Conservation (phyloP, 2,113 vertebrate species). For the Hemichromis elongatus region DNA sequence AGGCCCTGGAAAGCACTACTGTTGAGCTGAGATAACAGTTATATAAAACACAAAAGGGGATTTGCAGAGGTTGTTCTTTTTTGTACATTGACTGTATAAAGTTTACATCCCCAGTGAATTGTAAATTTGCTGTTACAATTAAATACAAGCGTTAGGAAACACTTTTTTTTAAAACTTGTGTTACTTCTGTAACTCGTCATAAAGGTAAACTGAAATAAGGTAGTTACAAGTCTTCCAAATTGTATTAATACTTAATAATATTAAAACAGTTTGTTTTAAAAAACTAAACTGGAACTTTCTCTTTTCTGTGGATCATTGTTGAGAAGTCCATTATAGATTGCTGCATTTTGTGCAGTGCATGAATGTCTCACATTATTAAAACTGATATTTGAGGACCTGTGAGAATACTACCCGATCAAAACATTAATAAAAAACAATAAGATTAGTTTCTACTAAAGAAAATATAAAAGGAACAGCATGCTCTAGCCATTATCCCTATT, state of each 20-base stretch:
- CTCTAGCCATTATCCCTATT: not conserved
- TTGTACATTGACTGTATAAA: not conserved
- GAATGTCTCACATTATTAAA: not conserved
- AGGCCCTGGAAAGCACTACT: not conserved
- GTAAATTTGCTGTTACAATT: not conserved
- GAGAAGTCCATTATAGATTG: not conserved
- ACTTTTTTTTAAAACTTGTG: not conserved
- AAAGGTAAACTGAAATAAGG: not conserved
- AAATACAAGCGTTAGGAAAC: not conserved
- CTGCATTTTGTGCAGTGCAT: not conserved
- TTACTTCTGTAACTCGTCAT: not conserved
- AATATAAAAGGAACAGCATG: not conserved
- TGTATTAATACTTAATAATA: not conserved
- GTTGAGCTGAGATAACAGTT: not conserved
- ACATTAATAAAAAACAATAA: not conserved
- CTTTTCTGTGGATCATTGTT: not conserved
- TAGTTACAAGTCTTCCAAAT: not conserved
- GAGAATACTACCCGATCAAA: not conserved
- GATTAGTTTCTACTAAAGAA: not conserved
- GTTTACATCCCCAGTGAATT: not conserved
- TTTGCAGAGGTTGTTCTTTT: not conserved
- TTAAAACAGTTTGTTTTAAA: not conserved
- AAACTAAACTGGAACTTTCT: not conserved
- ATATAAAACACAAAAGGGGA: not conserved
- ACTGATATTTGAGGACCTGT: not conserved